Conservation (phyloP, 2,113 vertebrate genomes). For the Microtus pennsylvanicus region DNA sequence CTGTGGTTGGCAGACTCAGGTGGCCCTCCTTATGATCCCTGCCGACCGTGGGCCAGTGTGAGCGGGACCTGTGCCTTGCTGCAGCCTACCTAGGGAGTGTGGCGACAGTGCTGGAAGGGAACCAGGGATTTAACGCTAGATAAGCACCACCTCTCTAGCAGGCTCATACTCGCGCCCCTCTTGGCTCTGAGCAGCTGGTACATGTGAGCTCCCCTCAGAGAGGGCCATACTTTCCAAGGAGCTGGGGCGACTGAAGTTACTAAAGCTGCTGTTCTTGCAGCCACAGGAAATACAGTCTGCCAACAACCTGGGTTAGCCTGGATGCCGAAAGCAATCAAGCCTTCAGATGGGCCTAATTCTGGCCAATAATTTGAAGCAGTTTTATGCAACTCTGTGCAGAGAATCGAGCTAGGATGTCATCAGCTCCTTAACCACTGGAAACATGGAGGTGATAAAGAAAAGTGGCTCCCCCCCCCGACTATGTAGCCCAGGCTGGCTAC, state of each 20-base stretch:
- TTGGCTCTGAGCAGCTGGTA: background rate
- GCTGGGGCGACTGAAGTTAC: background rate
- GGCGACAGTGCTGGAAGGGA: background rate
- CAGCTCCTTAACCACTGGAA: background rate
- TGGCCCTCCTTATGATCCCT: background rate
- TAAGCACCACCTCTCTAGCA: slow-evolving; percentile 3
- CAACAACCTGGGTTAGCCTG: background rate
- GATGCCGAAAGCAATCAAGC: background rate
- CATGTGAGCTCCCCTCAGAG: background rate
- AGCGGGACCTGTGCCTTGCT: background rate
- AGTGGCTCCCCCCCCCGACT: rapidly evolving
- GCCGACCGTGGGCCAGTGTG: background rate
- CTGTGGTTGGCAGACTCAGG: background rate
- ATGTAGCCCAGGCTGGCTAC: background rate
- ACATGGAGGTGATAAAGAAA: background rate
- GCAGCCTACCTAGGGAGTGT: background rate
- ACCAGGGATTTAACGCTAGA: background rate
- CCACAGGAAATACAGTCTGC: background rate
- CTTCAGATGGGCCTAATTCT: background rate
- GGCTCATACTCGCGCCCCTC: background rate
- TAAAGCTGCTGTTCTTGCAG: background rate
- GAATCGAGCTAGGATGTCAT: background rate
- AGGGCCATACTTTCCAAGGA: background rate
- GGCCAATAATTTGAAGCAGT: background rate
- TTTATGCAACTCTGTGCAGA: background rate